phyloP scores from a whole-genome alignment of 2,888 invertebrate species.

The Pristionchus maxplancki region DNA sequence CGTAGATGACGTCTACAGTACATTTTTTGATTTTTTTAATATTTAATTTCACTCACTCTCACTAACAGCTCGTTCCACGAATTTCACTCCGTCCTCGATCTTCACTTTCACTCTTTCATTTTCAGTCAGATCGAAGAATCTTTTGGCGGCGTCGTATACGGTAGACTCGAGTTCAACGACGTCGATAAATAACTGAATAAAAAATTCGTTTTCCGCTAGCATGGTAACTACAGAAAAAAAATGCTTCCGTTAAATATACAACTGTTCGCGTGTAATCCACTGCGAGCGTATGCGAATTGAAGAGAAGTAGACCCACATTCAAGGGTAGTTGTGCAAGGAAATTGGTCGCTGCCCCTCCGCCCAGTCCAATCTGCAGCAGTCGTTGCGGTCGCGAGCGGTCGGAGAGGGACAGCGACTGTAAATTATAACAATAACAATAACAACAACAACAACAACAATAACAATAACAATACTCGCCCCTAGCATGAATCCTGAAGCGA shows the following conservation, averaged over 20 bases:
- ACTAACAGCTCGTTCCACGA: not conserved
- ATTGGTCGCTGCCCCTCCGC: conserved; percentile 35
- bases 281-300: too few relatives aligned
- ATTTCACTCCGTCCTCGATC: conserved; percentile 47
- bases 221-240: too few relatives aligned
- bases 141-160: conserved; percentile 26
- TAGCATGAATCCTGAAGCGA: conserved; percentile 44
- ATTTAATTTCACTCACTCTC: too few relatives aligned
- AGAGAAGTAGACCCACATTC: conserved; percentile 48
- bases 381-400: conserved; percentile 1
- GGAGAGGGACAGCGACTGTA: conserved; percentile 28
- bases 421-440: too few relatives aligned
- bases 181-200: conserved; percentile 48
- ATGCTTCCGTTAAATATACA: too few relatives aligned
- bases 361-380: conserved; percentile 30
- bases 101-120: not conserved
- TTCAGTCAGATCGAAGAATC: conserved; percentile 5
- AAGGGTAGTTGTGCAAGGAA: conserved; percentile 32
- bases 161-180: conserved; percentile 32
- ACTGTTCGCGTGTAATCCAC: too few relatives aligned
- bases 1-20: not conserved
- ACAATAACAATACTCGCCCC: not conserved
- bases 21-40: too few relatives aligned
- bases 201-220: too few relatives aligned
- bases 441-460: too few relatives aligned